Evolutionary conservation across 2,113 vertebrate genomes (phyloP), one percentile per base, ranked within the genome.

Genomic region (Phyllopteryx taeniolatus): DNA sequence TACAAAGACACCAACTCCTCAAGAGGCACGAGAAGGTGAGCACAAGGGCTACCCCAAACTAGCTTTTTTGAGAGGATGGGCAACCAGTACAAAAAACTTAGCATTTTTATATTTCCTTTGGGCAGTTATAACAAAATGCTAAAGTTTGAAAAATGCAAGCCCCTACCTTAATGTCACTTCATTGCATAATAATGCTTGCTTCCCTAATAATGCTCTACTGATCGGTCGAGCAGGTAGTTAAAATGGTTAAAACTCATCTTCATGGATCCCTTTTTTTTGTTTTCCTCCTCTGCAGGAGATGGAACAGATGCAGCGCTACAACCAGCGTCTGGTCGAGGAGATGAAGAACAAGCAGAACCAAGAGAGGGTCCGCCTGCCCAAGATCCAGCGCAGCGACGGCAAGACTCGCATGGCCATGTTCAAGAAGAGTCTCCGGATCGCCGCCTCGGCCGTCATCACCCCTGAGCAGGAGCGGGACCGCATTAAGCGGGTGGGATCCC

Each of bases 361-460:
- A 79, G 98, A 99, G 90, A 93, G 95, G 86, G 95, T 92, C 0
- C 94, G 98, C 17, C 90, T 99, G 72, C 98, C 98, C 68, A 99
- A 99, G 93, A 98, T 98, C 87, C 98, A 99, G 78, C 94, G 98
- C 68, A 93, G 98, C 22, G 98, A 98, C 57, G 97, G 95, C 60
- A 99, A 99, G 91, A 99, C 98, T 9, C 95, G 98, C 56, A 99
- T 99, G 98, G 97, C 98, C 65, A 99, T 99, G 97, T 99, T 96
- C 86, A 99, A 99, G 89, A 98, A 98, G 86, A 99, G 98, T 82
- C 90, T 99, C 78, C 94, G 98, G 79, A 99, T 99, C 91, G 95
- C 95, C 56, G 95, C 94, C 42, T 95, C 94, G 0, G 95, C 94
- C 14, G 83, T 94, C 5, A 92, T 95, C n/a, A 96, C 96, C 42